Conservation (phyloP, 2,888 invertebrate species). For the Mesorhabditis spiculigera region DNA sequence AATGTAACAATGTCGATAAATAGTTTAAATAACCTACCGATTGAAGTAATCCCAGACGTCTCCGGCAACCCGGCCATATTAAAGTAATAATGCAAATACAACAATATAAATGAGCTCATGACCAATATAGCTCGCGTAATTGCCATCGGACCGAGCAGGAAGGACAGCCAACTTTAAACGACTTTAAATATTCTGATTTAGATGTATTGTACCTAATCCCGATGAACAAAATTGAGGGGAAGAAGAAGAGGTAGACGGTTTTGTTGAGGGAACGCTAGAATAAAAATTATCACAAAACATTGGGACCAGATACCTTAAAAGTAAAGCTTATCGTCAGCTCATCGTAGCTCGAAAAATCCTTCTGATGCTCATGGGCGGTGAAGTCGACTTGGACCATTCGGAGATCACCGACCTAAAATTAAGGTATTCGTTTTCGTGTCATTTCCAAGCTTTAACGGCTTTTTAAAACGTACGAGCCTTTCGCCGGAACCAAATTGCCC, state of each 20-base stretch:
- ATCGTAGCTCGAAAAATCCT: not conserved
- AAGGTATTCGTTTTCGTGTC: not conserved
- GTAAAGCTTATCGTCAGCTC: not conserved
- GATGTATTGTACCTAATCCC: not conserved
- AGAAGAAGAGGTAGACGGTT: not conserved
- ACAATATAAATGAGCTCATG: constrained; percentile 30
- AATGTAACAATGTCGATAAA: not conserved
- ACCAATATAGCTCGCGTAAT: constrained; percentile 41
- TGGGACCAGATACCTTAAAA: not conserved
- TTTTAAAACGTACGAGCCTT: not conserved
- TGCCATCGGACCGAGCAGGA: constrained; percentile 45
- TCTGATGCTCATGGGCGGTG: not conserved
- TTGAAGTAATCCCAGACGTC: constrained; percentile 20
- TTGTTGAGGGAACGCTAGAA: not conserved
- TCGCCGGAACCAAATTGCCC: not conserved
- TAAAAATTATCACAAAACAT: not conserved
- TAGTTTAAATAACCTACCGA: constrained; percentile 12
- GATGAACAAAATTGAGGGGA: not conserved
- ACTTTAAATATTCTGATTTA: not conserved
- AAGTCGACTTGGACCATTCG: constrained; percentile 4
- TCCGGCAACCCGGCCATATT: constrained; percentile 16
- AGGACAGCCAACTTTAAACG: constrained; percentile 35
- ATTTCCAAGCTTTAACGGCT: not conserved
- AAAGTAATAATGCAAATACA: constrained; percentile 27
- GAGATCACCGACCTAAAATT: not conserved